Evolutionary conservation across 1,140 invertebrate genomes (phyloP), one percentile per base, ranked within the genome.

Genomic region (Tyrophagus putrescentiae): DNA sequence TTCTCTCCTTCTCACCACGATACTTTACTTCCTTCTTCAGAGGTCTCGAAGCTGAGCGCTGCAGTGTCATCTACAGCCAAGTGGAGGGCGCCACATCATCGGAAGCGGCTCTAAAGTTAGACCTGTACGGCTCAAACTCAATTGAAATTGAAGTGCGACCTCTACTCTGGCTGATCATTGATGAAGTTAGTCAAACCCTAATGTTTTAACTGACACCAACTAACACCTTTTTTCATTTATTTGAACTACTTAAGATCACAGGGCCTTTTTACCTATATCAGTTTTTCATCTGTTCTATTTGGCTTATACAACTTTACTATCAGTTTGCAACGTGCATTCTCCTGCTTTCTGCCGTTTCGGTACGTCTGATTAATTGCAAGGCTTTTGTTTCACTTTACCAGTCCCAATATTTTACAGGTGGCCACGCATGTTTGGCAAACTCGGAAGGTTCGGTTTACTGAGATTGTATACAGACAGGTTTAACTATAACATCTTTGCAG

Each of bases 181-280:
- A 67, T 28, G 66, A 70, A 57, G 68, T 69, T 62, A 61, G 32
- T 21, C 28, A 44, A 23, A 31, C 31, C 48, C 60, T 48, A 6
- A 27, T 64, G 9, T 31, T 45, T 42, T 27, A 27, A 33, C 52
- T 42, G 36, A 18, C 33, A n/a, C 28, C 23, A 64, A 3, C 21
- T 9, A 11, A 42, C 13, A 6, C 54, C 16, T 48, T 48, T 6
- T 27, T 27, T 13, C 13, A 39, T 1, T 36, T 67, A 44, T 25
- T 28, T 53, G 31, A 29, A 42, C 66, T 63, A 57, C 64, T 11
- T 57, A n/a, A 73, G 72, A 67, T 68, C 32, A 60, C 65, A 16
- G 72, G 71, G 50, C 71, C 71, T 21, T 75, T 74, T 61, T 74
- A 74, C 63, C 66, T 74, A 28, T 72, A 74, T 59, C 73, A 74